Evolutionary conservation across 2,888 invertebrate genomes (phyloP).

Genomic region (Drosophila siamana): DNA sequence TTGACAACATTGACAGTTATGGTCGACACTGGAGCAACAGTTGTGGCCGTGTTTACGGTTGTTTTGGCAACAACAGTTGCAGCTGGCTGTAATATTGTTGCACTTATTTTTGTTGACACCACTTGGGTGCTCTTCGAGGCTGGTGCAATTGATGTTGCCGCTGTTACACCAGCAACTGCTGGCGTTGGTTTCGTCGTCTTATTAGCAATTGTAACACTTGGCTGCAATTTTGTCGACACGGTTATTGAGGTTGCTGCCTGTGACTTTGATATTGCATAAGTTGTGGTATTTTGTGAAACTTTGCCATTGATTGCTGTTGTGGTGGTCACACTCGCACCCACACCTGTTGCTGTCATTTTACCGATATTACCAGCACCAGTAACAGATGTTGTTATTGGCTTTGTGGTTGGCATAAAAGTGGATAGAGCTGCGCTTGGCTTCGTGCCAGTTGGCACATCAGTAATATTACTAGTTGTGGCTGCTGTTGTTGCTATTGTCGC

Average conservation of each 20-base stretch:
- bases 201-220: constrained; percentile 36
- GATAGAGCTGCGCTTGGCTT: constrained; percentile 49
- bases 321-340: constrained; percentile 6
- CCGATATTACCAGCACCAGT: constrained; percentile 16
- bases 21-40: background rate
- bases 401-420: constrained; percentile 47
- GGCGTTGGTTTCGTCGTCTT: constrained; percentile 29
- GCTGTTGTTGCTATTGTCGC: constrained; percentile 24
- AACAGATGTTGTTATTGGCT: constrained; percentile 38
- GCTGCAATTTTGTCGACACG: constrained; percentile 30
- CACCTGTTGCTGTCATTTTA: constrained; percentile 20
- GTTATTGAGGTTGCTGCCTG: constrained; percentile 24
- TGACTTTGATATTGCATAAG: constrained; percentile 22
- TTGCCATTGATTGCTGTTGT: constrained; percentile 36
- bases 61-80: constrained; percentile 23
- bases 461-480: constrained; percentile 34
- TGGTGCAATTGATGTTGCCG: constrained; percentile 11
- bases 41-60: constrained; percentile 17
- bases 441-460: constrained; percentile 52
- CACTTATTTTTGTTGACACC: constrained; percentile 24
- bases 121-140: constrained; percentile 25
- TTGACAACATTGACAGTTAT: constrained; percentile 6
- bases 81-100: constrained; percentile 33
- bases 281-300: constrained; percentile 17
- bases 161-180: constrained; percentile 27